Base-by-base conservation (phyloP, 2,113 vertebrate species). In the Lophura nycthemera region DNA sequence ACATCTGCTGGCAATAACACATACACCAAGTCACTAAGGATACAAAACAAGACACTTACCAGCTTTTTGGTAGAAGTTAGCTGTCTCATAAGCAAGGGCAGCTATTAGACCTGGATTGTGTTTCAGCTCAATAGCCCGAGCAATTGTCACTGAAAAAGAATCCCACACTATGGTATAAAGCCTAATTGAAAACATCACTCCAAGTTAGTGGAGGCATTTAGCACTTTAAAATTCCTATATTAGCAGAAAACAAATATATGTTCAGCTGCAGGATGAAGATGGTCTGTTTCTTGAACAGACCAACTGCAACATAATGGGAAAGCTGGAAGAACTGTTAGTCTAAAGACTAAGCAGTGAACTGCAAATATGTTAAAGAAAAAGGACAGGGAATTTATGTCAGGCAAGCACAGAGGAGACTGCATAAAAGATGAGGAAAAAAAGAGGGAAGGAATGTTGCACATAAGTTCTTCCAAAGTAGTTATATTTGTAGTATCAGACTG, bases 31-130 rank as follows among this genome's bases (percentile, higher is more conserved):
- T 93, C 70, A 89, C 54, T 61, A 48, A 70, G 90, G 83, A 65
- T 24, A 92, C n/a, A 83, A 92, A 93, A 63, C 17, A 84, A 81
- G 70, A 67, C 13, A 97, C 98, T 97, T 65, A 99, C 99, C 99
- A 57, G 99, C 99, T 98, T 97, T 99, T 86, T 99, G 99, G 95
- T 99, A 99, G 97, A 99, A 99, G 98, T 98, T 99, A 82, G 99
- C 99, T 0, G 99, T 99, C 97, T 99, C 99, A 38, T 98, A 98
- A 3, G 99, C 98, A 96, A 99, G 92, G 9, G 99, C 99, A 78
- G 99, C 99, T 34, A 99, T 98, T 30, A 99, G 98, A 29, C 98
- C 98, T 13, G 98, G 98, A 27, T 98, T 99, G 75, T 99, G 99
- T 93, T 99, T 99, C 96, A 99, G 97, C 86, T 99, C 99, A 92